These are phyloP conservation scores for Heliconius hermathena DNA, from an alignment of 1,140 invertebrate genomes.

Conservation along the genomic window DNA sequence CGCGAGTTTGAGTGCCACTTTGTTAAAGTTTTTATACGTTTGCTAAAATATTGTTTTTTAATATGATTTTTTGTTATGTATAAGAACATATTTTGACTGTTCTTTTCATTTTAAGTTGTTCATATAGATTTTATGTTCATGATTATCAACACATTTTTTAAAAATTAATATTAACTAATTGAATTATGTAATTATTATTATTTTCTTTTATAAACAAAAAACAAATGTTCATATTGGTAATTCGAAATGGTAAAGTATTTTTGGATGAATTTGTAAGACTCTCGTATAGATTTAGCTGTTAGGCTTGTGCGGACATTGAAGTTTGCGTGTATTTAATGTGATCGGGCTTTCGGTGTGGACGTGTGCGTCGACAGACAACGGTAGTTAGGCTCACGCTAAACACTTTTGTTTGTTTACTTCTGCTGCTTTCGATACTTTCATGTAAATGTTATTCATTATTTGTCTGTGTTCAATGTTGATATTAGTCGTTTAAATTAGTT, in stretches of 20 bases:
- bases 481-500: neutral
- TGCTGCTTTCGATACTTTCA: neutral
- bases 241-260: constrained; percentile 15
- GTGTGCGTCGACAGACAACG: neutral
- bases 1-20: no score
- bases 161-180: no score
- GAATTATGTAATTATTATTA: no score
- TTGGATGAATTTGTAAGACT: constrained; percentile 22
- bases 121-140: no score
- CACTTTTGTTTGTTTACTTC: constrained; percentile 24
- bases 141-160: no score
- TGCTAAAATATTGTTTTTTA: no score
- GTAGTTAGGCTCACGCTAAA: constrained; percentile 24
- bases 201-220: no score
- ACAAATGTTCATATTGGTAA: neutral
- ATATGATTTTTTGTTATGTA: no score
- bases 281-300: constrained; percentile 32
- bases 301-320: constrained; percentile 30
- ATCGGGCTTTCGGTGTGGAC: constrained; percentile 29
- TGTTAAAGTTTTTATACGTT: no score
- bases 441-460: neutral
- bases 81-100: no score
- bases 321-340: constrained; percentile 15
- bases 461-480: neutral
- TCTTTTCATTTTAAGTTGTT: no score